Conservation (phyloP, 2,888 invertebrate genomes). For the Graphium colonna region DNA sequence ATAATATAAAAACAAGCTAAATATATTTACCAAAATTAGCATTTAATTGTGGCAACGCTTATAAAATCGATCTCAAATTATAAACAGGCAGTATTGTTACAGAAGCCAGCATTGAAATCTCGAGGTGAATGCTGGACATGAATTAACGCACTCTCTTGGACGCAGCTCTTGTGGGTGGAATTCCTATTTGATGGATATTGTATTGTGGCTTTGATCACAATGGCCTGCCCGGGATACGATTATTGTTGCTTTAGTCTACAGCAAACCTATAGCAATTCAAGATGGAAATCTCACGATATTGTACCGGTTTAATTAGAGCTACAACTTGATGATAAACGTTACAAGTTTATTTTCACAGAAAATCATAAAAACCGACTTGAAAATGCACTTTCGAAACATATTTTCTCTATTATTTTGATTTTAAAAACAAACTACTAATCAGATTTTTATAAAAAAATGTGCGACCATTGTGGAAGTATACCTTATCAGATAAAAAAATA, state of each 20-base stretch:
- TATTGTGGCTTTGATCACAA: constrained; percentile 24
- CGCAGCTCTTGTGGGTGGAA: constrained; percentile 6
- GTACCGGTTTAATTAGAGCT: not conserved
- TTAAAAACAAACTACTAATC: too few species aligned
- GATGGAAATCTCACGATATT: constrained; percentile 18
- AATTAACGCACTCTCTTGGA: constrained; percentile 12
- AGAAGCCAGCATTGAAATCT: constrained; percentile 9
- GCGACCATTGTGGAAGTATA: too few species aligned
- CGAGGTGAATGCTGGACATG: constrained; percentile 9
- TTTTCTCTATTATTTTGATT: too few species aligned
- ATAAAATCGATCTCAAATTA: not conserved
- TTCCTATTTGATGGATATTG: constrained; percentile 22
- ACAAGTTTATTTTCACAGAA: too few species aligned
- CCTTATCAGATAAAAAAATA: too few species aligned
- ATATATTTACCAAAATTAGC: too few species aligned
- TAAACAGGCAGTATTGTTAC: not conserved
- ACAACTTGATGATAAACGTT: too few species aligned
- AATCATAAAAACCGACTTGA: too few species aligned
- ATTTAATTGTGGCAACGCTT: too few species aligned
- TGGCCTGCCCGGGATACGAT: constrained; percentile 14
- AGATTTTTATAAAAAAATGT: too few species aligned
- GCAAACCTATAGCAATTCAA: constrained; percentile 15
- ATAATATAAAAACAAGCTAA: too few species aligned
- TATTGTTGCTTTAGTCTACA: constrained; percentile 18
- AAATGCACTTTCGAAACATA: too few species aligned